Base-by-base conservation (phyloP, 2,797 vertebrate genomes). In the Leuciscus waleckii region DNA sequence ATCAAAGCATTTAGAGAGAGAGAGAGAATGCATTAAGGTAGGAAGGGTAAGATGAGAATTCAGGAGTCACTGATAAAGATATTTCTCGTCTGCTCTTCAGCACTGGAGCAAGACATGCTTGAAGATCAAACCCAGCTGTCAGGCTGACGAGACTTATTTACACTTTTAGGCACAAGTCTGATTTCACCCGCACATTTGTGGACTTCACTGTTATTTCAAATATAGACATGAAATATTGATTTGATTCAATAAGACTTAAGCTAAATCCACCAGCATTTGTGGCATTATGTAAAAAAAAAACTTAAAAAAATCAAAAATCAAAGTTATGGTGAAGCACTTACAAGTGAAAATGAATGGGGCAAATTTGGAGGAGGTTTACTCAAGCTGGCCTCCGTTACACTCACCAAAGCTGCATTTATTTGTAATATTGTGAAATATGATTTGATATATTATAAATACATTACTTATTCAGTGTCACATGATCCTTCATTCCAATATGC, bases 1-100 rank as follows among this genome's bases (percentile, higher is more conserved):
- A 87, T 90, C 88, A 89, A 90, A 89, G 87, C 68, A 75, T 82
- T 76, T 81, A 84, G 85, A 32, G 61, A 54, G 41, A 51, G 84
- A 67, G 79, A 63, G 65, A 56, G 39, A 65, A 61, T 51, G 76
- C 75, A 63, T 71, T 61, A 79, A 73, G 75, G 74, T 56, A 77
- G 46, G 23, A 84, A 32, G 76, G 74, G 67, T 80, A 65, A 65
- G 41, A 49, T 61, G 68, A 71, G 58, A 89, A 75, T 68, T 54
- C 68, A 79, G 71, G 37, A 87, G 70, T 73, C 67, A 58, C 41
- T 13, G 83, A 88, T 87, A 81, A 85, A 88, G 80, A 86, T 85
- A 56, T 86, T 87, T 58, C 65, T 56, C 23, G 4, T 73, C 74
- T 79, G 41, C 32, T 49, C 37, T 63, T 76, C 73, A 68, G 63